Evolutionary conservation across 2,797 vertebrate species (phyloP), one percentile per base, ranked within the genome.

Genomic region (Intellagama lesueurii): DNA sequence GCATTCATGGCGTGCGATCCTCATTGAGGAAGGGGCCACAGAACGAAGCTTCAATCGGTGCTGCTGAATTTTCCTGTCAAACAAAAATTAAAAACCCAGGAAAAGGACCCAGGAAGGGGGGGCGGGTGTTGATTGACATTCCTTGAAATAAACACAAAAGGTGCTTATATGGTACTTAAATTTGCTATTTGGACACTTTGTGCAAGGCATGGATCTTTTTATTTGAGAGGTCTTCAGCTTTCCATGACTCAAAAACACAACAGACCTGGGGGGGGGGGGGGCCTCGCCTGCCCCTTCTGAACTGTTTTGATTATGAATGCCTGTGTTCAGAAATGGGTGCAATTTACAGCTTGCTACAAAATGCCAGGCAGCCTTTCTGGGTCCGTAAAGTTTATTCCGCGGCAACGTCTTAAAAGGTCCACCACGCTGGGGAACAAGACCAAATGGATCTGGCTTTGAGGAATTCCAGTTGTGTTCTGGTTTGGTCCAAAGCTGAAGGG

Each of bases 71-170:
- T 68, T 79, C 0, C 47, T 14, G 88, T 90, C 84, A 86, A 92
- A 26, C 81, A 28, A 87, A 89, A 78, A 82, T 90, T 88, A 91
- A 91, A 94, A 92, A 93, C 86, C 83, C 96, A 95, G 89, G 94
- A 95, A 95, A 78, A 5, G 56, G 44, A 2, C 12, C 22, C 35
- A 9, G 44, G 66, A 24, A 22, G 22, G 19, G 8, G 5, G 35
- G 1, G 56, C 4, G 66, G 94, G 90, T 97, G 95, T 96, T 95
- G 96, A 97, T 96, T 95, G 98, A 98, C 98, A 98, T 98, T 98
- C 98, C 96, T 97, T 95, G 95, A 87, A 97, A 94, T 52, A 52
- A 52, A n/a, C 40, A 44, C 95, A 94, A 92, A 94, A 96, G 89
- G 76, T 89, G 94, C 89, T 91, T 35, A 86, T 84, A 75, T 81